Conservation (phyloP, 2,888 invertebrate genomes). For the Margaritifera margaritifera region DNA sequence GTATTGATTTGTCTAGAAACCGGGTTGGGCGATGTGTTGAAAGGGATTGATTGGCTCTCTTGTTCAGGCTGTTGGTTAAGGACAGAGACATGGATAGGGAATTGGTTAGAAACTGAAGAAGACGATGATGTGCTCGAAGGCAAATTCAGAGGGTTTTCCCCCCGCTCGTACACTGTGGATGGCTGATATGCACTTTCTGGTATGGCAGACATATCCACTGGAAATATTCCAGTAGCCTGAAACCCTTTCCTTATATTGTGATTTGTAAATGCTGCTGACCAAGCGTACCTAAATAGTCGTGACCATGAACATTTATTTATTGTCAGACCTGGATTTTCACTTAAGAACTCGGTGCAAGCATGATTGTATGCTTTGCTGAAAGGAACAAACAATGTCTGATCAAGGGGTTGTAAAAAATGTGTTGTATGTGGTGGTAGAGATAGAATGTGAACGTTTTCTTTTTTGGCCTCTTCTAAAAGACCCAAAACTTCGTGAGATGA, state of each 20-base stretch:
- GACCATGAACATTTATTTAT: constrained; percentile 1
- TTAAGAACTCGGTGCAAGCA: not conserved
- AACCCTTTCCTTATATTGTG: not conserved
- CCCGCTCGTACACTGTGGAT: not conserved
- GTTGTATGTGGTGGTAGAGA: constrained; percentile 1
- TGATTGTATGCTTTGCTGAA: not conserved
- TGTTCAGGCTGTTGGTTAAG: too few relatives aligned
- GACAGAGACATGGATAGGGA: too few relatives aligned
- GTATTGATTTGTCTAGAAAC: too few relatives aligned
- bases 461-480: not conserved
- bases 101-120: too few relatives aligned
- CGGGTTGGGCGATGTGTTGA: too few relatives aligned
- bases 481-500: not conserved
- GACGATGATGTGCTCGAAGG: too few relatives aligned
- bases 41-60: too few relatives aligned
- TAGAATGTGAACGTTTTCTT: not conserved
- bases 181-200: constrained; percentile 2
- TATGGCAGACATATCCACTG: too few relatives aligned
- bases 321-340: not conserved
- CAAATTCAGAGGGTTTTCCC: too few relatives aligned
- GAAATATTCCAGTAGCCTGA: not conserved
- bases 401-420: not conserved
- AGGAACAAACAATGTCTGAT: not conserved
- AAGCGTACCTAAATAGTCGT: not conserved
- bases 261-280: not conserved